Conservation (phyloP, 2,113 vertebrate genomes). For the Syngnathus scovelli region DNA sequence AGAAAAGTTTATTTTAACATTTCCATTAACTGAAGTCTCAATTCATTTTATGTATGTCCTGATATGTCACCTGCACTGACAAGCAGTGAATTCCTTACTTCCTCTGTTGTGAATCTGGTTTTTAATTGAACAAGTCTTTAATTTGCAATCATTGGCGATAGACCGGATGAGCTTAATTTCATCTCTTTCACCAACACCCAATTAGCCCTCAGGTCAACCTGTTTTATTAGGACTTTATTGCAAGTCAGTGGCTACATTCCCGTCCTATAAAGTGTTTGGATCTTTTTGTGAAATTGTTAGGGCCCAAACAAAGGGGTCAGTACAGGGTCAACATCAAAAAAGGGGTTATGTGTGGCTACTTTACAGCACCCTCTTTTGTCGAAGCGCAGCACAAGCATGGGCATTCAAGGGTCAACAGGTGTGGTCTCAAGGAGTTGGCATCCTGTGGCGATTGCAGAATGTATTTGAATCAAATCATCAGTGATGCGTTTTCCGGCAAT, state of each 20-base stretch:
- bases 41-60: slow-evolving; percentile 13
- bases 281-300: slow-evolving; percentile 66
- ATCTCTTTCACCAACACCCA: slow-evolving; percentile 53
- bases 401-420: slow-evolving; percentile 64
- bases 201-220: slow-evolving; percentile 68
- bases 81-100: slow-evolving; percentile 23
- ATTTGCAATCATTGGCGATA: slow-evolving; percentile 33
- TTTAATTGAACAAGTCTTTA: slow-evolving; percentile 45
- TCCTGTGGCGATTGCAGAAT: slow-evolving; percentile 19
- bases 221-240: slow-evolving; percentile 61
- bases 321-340: slow-evolving; percentile 66
- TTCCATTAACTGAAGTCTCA: slow-evolving; percentile 6
- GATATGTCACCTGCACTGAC: slow-evolving; percentile 31
- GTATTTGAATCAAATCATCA: slow-evolving; percentile 15
- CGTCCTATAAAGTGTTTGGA: slow-evolving; percentile 57
- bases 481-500: slow-evolving; percentile 1
- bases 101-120: slow-evolving; percentile 18
- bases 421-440: slow-evolving; percentile 43
- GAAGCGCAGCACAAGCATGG: slow-evolving; percentile 44
- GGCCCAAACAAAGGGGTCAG: slow-evolving; percentile 67
- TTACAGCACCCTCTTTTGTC: slow-evolving; percentile 62
- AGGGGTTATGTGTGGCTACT: slow-evolving; percentile 42
- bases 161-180: slow-evolving; percentile 60
- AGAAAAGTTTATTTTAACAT: slow-evolving; percentile 8
- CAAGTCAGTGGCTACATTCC: slow-evolving; percentile 46